phyloP scores from a whole-genome alignment of 2,797 vertebrate species.

The Paratrypauchen microcephalus region DNA sequence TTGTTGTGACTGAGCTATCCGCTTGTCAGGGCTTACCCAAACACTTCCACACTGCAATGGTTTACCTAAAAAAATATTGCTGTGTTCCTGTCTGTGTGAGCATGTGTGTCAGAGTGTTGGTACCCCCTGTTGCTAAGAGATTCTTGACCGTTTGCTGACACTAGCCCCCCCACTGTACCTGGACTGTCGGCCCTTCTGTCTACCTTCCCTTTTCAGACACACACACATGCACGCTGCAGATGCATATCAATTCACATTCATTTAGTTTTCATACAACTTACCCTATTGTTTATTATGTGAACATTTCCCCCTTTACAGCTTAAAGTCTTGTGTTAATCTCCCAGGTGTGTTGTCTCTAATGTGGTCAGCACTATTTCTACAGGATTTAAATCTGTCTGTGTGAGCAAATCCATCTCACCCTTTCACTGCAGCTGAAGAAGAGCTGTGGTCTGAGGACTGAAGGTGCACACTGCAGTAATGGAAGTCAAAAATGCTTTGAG shows the following conservation, averaged over 20 bases:
- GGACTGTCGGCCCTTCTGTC: slow-evolving; percentile 65
- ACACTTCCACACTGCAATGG: slow-evolving; percentile 27
- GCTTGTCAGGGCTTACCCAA: slow-evolving; percentile 47
- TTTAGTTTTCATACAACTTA: slow-evolving; percentile 16
- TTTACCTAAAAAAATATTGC: slow-evolving; percentile 15
- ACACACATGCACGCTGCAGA: slow-evolving; percentile 25
- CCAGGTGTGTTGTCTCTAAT: slow-evolving; percentile 34
- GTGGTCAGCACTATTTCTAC: slow-evolving; percentile 55
- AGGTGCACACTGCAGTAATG: slow-evolving; percentile 3
- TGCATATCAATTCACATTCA: slow-evolving; percentile 33
- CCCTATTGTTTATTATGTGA: slow-evolving; percentile 16
- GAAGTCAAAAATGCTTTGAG: slow-evolving; percentile 2
- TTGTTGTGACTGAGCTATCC: slow-evolving; percentile 39
- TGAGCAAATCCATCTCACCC: slow-evolving; percentile 41
- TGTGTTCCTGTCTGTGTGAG: slow-evolving; percentile 24
- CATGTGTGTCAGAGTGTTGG: slow-evolving; percentile 49
- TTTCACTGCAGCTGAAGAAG: slow-evolving; percentile 7
- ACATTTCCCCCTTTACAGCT: slow-evolving; percentile 21
- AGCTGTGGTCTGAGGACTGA: slow-evolving; percentile 5
- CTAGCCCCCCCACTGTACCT: slow-evolving; percentile 58
- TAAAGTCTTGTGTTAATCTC: slow-evolving; percentile 37
- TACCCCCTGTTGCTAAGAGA: slow-evolving; percentile 68
- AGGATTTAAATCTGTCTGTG: slow-evolving; percentile 49
- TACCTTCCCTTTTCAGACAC: slow-evolving; percentile 2
- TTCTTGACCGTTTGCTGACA: slow-evolving; percentile 76